phyloP scores from a whole-genome alignment of 1,140 invertebrate genomes.

The Zeugodacus cucurbitae region DNA sequence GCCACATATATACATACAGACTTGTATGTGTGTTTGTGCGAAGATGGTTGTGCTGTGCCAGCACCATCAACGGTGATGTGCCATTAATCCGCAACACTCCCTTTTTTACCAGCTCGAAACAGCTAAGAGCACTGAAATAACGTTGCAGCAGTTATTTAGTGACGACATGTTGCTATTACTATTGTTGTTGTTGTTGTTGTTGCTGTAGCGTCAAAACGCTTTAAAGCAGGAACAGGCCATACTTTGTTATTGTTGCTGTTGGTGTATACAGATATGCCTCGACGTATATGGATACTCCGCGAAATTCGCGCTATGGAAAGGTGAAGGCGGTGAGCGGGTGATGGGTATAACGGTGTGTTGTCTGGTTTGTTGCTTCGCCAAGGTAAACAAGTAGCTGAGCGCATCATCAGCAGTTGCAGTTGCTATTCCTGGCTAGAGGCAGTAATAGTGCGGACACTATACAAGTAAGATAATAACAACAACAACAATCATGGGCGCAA shows the following conservation, averaged over 20 bases:
- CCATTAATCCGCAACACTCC: conserved; percentile 29
- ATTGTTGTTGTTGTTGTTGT: neutral
- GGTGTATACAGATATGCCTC: neutral
- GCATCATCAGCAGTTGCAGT: neutral
- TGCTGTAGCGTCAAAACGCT: neutral
- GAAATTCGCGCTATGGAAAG: neutral
- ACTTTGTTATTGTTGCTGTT: neutral
- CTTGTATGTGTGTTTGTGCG: neutral
- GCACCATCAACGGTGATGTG: conserved; percentile 10
- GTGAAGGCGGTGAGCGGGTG: neutral
- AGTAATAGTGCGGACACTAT: neutral
- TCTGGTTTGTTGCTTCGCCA: neutral
- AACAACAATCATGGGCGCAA: too few relatives aligned
- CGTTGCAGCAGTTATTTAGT: neutral
- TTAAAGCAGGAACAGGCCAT: neutral
- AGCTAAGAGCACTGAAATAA: neutral
- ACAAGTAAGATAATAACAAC: neutral
- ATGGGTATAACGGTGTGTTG: neutral
- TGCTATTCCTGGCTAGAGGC: neutral
- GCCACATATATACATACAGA: too few relatives aligned
- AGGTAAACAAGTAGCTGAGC: conserved; percentile 1
- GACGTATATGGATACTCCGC: neutral
- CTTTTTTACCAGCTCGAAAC: neutral
- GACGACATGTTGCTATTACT: neutral
- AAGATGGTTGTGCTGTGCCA: conserved; percentile 31